Conservation (phyloP, 1,140 invertebrate genomes). For the Caenorhabditis latens region DNA sequence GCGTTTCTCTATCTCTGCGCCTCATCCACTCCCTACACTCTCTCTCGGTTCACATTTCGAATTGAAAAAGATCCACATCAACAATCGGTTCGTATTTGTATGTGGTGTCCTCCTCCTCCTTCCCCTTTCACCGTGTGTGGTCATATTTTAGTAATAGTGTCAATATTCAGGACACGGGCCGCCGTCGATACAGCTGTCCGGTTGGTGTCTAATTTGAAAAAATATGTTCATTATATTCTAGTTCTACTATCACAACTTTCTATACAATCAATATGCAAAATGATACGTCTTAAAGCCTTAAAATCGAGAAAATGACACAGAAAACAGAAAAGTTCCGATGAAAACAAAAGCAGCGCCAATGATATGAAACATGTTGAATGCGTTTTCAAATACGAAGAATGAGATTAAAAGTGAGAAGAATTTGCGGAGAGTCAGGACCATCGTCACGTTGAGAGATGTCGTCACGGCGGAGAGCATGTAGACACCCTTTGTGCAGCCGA, state of each 20-base stretch:
- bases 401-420: constrained; percentile 94
- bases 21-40: not conserved
- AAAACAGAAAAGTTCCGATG: constrained; percentile 90
- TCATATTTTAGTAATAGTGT: not conserved
- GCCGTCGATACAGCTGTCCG: too few species aligned
- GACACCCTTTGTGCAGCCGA: constrained; percentile 91
- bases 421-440: constrained; percentile 95
- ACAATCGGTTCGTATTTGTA: not conserved
- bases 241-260: too few species aligned
- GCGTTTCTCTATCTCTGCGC: constrained; percentile 1
- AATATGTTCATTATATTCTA: too few species aligned
- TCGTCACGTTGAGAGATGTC: constrained; percentile 90
- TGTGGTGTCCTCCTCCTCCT: too few species aligned
- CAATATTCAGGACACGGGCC: not conserved
- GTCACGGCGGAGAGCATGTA: constrained; percentile 94
- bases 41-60: not conserved
- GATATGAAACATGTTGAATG: constrained; percentile 92
- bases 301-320: constrained; percentile 79
- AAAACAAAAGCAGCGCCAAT: constrained; percentile 91
- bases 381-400: constrained; percentile 93
- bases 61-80: constrained; percentile 30
- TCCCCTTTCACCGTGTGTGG: not conserved
- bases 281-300: not conserved
- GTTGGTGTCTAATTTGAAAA: too few species aligned
- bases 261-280: too few species aligned